Base-by-base conservation (phyloP, 2,113 vertebrate genomes). In the Bathybates hornii region DNA sequence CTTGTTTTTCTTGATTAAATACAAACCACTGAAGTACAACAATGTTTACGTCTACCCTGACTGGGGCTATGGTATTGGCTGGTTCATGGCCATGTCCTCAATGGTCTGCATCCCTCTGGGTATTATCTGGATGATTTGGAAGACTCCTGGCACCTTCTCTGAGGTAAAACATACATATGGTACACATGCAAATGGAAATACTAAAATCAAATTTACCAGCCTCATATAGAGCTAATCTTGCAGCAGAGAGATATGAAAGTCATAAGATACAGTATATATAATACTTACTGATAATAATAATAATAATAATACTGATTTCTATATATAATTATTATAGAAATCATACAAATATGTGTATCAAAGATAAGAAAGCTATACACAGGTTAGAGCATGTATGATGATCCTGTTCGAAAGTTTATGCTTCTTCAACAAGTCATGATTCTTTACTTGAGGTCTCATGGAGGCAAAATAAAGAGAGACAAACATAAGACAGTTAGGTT, bases 11-110 rank as follows among this genome's bases (percentile, higher is more conserved):
- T 94, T 99, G 94, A 98, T 99, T 92, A 99, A 98, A 86, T 99
- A 99, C 94, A 99, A 98, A 90, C 99, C 99, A 0, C 95, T 99
- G 87, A 99, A 98, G 89, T 99, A 99, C 95, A 99, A 99, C 95
- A 99, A 99, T 0, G 84, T 98, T n/a, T 99, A 99, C 93, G 97
- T 95, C 2, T 99, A 99, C 88, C 99, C 99, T 1, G 95, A 98
- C 94, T 99, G 99, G 99, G 99, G 99, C 87, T 99, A 99, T 0
- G 98, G 97, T 6, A 98, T 99, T 2, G 99, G 99, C n/a, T 99
- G 98, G 99, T 97, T 98, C 94, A 99, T 99, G 98, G 99, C 99
- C 0, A 96, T 99, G 81, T 99, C 99, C 41, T 99, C 99, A 16
- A 99, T 99, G 99, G 93, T 99, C 56, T 99, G 99, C 87, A 98